Percentiles rank a stretch among this genome's conserved stretches.
Conservation (phyloP, 2,888 invertebrate genomes). For the Yponomeuta plumbellus region DNA sequence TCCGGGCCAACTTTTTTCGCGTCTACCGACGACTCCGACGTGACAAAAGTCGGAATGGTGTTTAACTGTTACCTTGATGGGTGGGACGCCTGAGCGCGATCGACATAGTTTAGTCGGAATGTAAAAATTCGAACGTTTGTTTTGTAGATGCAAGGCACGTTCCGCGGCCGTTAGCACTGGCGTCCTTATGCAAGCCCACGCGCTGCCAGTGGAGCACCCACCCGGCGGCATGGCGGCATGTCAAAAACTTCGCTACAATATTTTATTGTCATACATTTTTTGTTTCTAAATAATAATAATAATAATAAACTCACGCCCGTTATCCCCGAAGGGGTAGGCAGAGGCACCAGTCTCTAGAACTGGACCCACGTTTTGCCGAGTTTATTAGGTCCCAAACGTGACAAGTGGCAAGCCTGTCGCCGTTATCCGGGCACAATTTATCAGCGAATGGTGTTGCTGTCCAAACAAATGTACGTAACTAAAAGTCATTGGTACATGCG, state of each 20-base stretch:
- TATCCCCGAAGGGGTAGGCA: too few relatives aligned
- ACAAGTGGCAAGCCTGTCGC: too few relatives aligned
- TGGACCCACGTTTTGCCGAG: too few relatives aligned
- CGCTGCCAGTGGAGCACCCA: conserved; percentile 21
- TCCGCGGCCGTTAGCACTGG: conserved; percentile 42
- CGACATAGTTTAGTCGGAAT: conserved; percentile 4
- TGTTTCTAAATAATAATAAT: too few relatives aligned
- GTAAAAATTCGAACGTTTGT: conserved; percentile 8
- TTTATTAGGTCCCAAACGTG: too few relatives aligned
- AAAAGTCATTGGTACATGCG: too few relatives aligned
- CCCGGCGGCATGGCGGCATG: background rate
- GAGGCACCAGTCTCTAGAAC: too few relatives aligned
- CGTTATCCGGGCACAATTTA: too few relatives aligned
- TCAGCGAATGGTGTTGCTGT: too few relatives aligned
- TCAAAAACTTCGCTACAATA: background rate
- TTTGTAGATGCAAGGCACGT: conserved; percentile 42
- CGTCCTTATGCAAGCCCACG: conserved; percentile 57
- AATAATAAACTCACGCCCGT: too few relatives aligned
- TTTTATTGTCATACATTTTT: conserved; percentile 7
- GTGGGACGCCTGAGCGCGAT: conserved; percentile 1
- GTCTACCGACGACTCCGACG: conserved; percentile 4
- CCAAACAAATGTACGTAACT: too few relatives aligned
- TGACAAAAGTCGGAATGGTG: conserved; percentile 6
- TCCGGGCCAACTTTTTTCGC: conserved; percentile 10
- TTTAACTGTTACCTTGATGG: conserved; percentile 8